Base-by-base conservation (phyloP, 2,888 invertebrate species). In the Machimus atricapillus region DNA sequence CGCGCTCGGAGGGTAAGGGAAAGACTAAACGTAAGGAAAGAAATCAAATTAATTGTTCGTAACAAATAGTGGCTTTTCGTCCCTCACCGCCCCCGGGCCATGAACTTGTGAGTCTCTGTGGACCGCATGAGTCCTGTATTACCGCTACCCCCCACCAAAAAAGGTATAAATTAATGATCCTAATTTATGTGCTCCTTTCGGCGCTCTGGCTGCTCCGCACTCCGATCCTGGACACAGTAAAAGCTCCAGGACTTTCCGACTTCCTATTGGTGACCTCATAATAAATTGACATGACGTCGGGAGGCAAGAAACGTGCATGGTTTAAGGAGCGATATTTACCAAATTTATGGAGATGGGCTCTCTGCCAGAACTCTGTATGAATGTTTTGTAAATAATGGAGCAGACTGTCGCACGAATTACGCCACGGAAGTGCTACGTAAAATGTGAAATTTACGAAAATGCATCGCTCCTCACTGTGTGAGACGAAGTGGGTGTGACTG, bases 81-180 rank as follows among this genome's bases (percentile, higher is more conserved):
- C 74, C 74, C 31, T 74, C 52, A 74, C 74, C 46, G 19, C 46
- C 46, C 73, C 58, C 12, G 40, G 66, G n/a, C 56, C 19, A 66
- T 23, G 31, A 40, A n/a, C 58, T 8, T 46, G 23, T 37, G 27
- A n/a, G 43, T 74, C 43, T 52, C 37, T 46, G 4, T 74, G 74
- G 74, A 74, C 27, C 58, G 74, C 27, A 46, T 74, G 12, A 66
- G 66, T 34, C 34, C 16, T 76, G 37, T 76, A 19, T 74, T 19
- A 16, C 74, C 46, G 23, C 27, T 12, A 5, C 9, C 40, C 34
- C 8, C 27, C n/a, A 46, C 23, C 23, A 31, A 66, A 52, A 82
- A 66, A 66, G 82, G 82, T 85, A 85, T 74, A 74, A 85, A 85
- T 85, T 85, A 74, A 85, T 85, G 85, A 85, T 85, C 74, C 85